Evolutionary conservation across 2,797 vertebrate species (phyloP), one percentile per base, ranked within the genome.

Genomic region (Pangasius mekongensis): DNA sequence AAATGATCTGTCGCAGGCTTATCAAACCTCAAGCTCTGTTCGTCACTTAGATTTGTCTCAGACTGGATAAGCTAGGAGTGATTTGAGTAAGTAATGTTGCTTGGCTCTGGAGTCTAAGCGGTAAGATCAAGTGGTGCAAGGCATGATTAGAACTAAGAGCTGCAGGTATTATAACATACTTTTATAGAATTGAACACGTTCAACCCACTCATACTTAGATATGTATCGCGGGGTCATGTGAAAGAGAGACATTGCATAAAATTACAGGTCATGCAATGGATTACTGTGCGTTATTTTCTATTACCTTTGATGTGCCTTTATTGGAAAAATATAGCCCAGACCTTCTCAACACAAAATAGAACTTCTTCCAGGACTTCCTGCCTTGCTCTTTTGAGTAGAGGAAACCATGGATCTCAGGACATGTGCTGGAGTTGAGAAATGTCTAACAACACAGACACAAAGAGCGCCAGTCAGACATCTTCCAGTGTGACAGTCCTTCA

Each of bases 311-410:
- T 87, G 96, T 98, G 92, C 98, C 98, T 95, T 99, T 99, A 90
- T 96, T 99, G 91, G 99, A 99, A 96, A 98, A 98, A 95, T 99
- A 99, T 88, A 99, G 96, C 74, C 99, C 99, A 36, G 99, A 99
- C 94, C 98, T 96, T 95, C 99, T 96, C 91, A 99, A 94, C 87
- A 99, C 93, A 96, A 99, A 99, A 93, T 97, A 99, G 91, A 96
- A 91, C 94, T 97, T 99, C 94, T 97, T 99, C 98, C 98, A 99
- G 0, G 97, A 97, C 91, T 98, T 99, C 93, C 97, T 98, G 86
- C 97, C 97, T 87, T 97, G 97, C 89, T 99, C 99, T 95, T 97
- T 99, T 90, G 96, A 96, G 83, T 99, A 96, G 90, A 99, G 97
- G 92, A 97, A 97, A 83, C 98, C 98, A 83, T 99, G 98, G 90